A percentile compares a stretch with the other conserved stretches of the same genome.
Conservation (phyloP, 37 sponge, comb jelly and placozoan species). For the Cliona cf. orientalis region DNA sequence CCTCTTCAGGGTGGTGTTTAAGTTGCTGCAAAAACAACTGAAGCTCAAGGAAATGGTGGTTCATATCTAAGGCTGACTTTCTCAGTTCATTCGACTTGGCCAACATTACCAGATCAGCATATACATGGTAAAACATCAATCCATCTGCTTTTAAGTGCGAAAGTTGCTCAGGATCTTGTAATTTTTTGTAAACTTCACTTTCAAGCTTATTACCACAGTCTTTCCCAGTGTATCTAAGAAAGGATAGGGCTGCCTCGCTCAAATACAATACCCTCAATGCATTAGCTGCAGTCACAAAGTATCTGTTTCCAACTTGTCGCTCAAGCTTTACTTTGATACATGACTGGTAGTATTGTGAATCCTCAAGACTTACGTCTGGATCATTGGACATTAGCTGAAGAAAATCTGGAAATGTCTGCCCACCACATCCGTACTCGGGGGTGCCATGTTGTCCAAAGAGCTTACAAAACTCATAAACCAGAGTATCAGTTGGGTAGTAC, state of each 20-base stretch:
- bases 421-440: conserved; percentile 61
- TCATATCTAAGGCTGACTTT: conserved; percentile 44
- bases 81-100: conserved; percentile 41
- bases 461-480: conserved; percentile 55
- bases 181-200: conserved; percentile 21
- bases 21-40: conserved; percentile 35
- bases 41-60: conserved; percentile 39
- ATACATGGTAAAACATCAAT: conserved; percentile 47
- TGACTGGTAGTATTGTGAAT: conserved; percentile 4
- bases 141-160: conserved; percentile 32
- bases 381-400: neutral
- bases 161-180: neutral
- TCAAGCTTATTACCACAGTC: too few relatives aligned
- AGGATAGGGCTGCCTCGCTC: conserved; percentile 12
- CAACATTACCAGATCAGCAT: conserved; percentile 44
- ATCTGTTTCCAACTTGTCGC: conserved; percentile 51
- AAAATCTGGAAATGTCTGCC: conserved; percentile 19
- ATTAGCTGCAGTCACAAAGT: conserved; percentile 52
- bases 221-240: too few relatives aligned
- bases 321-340: conserved; percentile 12
- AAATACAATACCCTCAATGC: conserved; percentile 38
- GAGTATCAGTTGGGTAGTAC: conserved; percentile 17
- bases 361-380: neutral
- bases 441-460: conserved; percentile 29
- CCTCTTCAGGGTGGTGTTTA: conserved; percentile 11